These are phyloP conservation scores for Dicranocentrus wangi DNA, from an alignment of 2,888 invertebrate genomes.

Conservation along the genomic window DNA sequence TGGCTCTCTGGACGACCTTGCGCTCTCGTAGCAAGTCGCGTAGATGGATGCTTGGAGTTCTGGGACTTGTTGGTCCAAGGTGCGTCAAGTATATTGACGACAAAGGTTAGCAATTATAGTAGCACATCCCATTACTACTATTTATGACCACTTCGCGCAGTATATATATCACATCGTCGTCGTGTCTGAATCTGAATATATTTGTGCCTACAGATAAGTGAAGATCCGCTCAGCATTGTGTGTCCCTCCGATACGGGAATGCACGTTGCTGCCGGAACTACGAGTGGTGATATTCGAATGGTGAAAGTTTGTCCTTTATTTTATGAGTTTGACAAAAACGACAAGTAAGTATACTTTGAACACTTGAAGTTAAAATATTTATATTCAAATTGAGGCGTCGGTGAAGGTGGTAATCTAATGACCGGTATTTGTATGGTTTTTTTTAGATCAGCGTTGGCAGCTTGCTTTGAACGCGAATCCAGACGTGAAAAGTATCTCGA, in stretches of 20 bases:
- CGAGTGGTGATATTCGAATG: constrained; percentile 85
- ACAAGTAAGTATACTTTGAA: constrained; percentile 80
- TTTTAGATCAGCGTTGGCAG: constrained; percentile 48
- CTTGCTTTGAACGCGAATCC: constrained; percentile 47
- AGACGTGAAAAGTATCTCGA: constrained; percentile 50
- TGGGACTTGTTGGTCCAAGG: constrained; percentile 90
- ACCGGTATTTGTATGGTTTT: neutral
- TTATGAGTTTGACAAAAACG: constrained; percentile 83
- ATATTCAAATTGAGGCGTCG: no score
- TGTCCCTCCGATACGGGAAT: constrained; percentile 83
- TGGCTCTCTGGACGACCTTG: constrained; percentile 94
- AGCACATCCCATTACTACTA: no score
- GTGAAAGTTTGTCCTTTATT: constrained; percentile 86
- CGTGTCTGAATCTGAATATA: no score
- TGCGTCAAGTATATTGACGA: constrained; percentile 85
- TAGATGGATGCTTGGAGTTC: constrained; percentile 89
- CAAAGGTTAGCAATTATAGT: constrained; percentile 83
- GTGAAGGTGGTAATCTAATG: no score
- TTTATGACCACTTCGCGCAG: no score
- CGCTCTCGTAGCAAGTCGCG: constrained; percentile 87
- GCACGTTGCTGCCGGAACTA: constrained; percentile 85
- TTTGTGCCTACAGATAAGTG: constrained; percentile 51
- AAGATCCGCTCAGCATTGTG: constrained; percentile 79
- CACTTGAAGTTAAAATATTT: no score
- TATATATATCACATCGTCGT: no score